Evolutionary conservation across 2,797 vertebrate genomes (phyloP), one percentile per base, ranked within the genome.

Genomic region (Eidolon dupreanum): DNA sequence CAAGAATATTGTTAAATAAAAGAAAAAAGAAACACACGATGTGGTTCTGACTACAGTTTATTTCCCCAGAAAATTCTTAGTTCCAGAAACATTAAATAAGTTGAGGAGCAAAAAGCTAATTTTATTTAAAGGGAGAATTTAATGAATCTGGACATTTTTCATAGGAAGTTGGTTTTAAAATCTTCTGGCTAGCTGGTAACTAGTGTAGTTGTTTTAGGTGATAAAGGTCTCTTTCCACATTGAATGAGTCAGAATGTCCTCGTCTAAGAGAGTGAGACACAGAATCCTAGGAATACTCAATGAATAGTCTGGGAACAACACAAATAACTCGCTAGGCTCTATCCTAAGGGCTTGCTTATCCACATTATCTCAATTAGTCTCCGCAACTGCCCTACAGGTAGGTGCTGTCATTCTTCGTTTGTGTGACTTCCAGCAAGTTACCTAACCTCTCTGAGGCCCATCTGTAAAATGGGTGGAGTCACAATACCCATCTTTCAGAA

Each of bases 121-220:
- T 90, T 90, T 8, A 79, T 26, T 74, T 89, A 55, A 94, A 93
- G 81, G 78, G 24, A 84, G 57, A 75, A 68, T 46, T 75, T 79
- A 24, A 70, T 71, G 83, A 81, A 68, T 82, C 11, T 41, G 6
- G 63, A 71, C 10, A 57, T 36, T 86, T 85, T 93, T 90, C 73
- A 82, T 43, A 43, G 57, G 28, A 8, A 46, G 24, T n/a, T 41
- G 31, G 28, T 26, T 70, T 85, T 59, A 59, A 88, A 53, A 63
- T 31, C 22, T 65, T 65, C 6, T 17, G 71, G 38, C 17, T 49
- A 46, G 33, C 55, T 66, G 61, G 7, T 65, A 43, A 59, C 22
- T 53, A 11, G 31, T 61, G 17, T 38, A n/a, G 31, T 26, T 82
- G 22, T 92, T 75, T 81, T n/a, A 73, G 43, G 8, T 49, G 15